Evolutionary conservation across 1,140 invertebrate genomes (phyloP), one percentile per base, ranked within the genome.

Genomic region (Bombus terrestris): DNA sequence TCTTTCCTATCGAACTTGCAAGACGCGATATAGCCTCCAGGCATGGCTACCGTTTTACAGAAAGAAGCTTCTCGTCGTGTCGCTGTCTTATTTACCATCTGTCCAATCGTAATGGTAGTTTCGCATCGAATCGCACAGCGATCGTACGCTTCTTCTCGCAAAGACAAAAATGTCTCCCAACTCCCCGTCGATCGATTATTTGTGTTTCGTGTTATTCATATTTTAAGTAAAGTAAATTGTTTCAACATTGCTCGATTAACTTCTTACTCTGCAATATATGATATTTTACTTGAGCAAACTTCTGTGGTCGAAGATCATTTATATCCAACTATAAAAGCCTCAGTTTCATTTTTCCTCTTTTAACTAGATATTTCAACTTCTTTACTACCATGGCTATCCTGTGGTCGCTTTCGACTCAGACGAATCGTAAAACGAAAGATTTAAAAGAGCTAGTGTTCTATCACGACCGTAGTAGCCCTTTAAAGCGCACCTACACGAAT

Each of bases 11-110:
- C 82, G 75, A 90, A 91, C 88, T 93, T 86, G 76, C 83, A 85
- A 93, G 89, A 92, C 91, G 90, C 85, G 83, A 78, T 85, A 78
- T 88, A 92, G 92, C 93, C 91, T 73, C 77, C 83, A 89, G 91
- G 87, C 81, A 83, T 66, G 81, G 82, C 82, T 81, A 81, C 77
- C 75, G 72, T 87, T 81, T 80, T 72, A 64, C 81, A 35, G 64
- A 41, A 77, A 82, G 69, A 80, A 75, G 75, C 86, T 92, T 93
- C 92, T 92, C 92, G 91, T 92, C 90, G 90, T 89, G 62, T 79
- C 75, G 71, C 82, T 90, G 91, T 92, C 92, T 94, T 94, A 93
- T 93, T 93, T 94, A 92, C 91, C 90, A 62, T 89, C 87, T 78
- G 91, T 87, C 89, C 92, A 91, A 93, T 93, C 92, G 89, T 83